These are phyloP conservation scores for Magallana gigas DNA, from an alignment of 1,140 invertebrate species.

Conservation along the genomic window DNA sequence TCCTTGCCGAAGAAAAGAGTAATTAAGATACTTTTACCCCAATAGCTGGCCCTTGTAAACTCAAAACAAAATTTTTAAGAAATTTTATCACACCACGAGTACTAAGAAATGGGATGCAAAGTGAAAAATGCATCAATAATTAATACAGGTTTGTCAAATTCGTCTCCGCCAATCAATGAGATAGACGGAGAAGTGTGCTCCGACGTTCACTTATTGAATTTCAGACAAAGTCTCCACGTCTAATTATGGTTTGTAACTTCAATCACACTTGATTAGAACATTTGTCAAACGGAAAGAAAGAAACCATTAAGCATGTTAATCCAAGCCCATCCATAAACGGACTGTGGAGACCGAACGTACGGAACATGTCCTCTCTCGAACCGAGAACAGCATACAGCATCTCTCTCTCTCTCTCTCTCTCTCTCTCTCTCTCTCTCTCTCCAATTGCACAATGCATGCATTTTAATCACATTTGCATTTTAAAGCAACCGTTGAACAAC, in stretches of 20 bases:
- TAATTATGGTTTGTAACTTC: constrained; percentile 38
- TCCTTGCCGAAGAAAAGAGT: background rate
- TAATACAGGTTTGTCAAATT: constrained; percentile 32
- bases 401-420: too few relatives aligned
- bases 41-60: background rate
- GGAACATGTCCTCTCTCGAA: too few relatives aligned
- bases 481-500: too few relatives aligned
- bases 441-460: too few relatives aligned
- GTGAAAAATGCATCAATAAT: constrained; percentile 32
- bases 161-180: constrained; percentile 15
- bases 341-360: background rate
- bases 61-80: background rate
- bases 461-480: too few relatives aligned
- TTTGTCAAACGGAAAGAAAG: constrained; percentile 37
- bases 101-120: constrained; percentile 5
- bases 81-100: background rate
- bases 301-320: constrained; percentile 25
- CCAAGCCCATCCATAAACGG: background rate
- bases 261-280: constrained; percentile 34
- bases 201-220: constrained; percentile 19
- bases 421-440: too few relatives aligned
- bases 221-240: constrained; percentile 19
- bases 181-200: background rate
- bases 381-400: too few relatives aligned
- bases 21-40: too few relatives aligned